Percentiles rank a stretch among this genome's conserved stretches.
phyloP scores from a whole-genome alignment of 1,140 invertebrate species.

The Drosophila tani region DNA sequence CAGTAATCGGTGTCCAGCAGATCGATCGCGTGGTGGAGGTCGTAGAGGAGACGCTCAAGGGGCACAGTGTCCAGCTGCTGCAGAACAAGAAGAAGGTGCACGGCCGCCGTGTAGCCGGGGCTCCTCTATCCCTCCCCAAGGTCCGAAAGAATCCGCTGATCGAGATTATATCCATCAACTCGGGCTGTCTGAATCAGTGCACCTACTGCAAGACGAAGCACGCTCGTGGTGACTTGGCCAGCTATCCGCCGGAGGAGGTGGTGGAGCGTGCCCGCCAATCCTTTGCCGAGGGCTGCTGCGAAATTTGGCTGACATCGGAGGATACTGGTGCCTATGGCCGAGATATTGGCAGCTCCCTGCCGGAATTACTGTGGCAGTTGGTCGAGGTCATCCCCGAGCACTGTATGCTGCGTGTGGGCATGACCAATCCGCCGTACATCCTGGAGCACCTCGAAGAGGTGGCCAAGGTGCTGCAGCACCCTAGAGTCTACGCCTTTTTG shows the following conservation, averaged over 20 bases:
- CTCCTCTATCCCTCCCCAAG: conserved; percentile 95
- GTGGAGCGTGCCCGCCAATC: conserved; percentile 92
- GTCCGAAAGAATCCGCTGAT: conserved; percentile 97
- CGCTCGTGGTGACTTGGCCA: conserved; percentile 97
- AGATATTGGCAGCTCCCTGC: conserved; percentile 95
- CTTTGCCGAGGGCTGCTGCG: conserved; percentile 96
- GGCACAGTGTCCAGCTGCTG: conserved; percentile 88
- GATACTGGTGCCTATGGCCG: conserved; percentile 98
- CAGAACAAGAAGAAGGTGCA: conserved; percentile 93
- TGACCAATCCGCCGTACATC: conserved; percentile 99
- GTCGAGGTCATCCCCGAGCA: conserved; percentile 95
- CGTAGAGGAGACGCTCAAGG: conserved; percentile 98
- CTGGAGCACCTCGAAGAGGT: conserved; percentile 97
- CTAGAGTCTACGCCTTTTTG: conserved; percentile 96
- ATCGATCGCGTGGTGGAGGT: conserved; percentile 99
- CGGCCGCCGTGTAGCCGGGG: conserved; percentile 94
- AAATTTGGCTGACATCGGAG: conserved; percentile 99
- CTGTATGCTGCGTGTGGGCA: conserved; percentile 95
- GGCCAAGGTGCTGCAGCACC: conserved; percentile 94
- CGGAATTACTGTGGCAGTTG: conserved; percentile 94
- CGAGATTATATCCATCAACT: conserved; percentile 99
- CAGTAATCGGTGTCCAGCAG: conserved; percentile 98
- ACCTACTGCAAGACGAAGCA: conserved; percentile 99
- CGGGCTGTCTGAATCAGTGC: conserved; percentile 98
- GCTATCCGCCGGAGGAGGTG: conserved; percentile 95